phyloP scores from a whole-genome alignment of 2,797 vertebrate genomes.

The Sebastes melanostomus region DNA sequence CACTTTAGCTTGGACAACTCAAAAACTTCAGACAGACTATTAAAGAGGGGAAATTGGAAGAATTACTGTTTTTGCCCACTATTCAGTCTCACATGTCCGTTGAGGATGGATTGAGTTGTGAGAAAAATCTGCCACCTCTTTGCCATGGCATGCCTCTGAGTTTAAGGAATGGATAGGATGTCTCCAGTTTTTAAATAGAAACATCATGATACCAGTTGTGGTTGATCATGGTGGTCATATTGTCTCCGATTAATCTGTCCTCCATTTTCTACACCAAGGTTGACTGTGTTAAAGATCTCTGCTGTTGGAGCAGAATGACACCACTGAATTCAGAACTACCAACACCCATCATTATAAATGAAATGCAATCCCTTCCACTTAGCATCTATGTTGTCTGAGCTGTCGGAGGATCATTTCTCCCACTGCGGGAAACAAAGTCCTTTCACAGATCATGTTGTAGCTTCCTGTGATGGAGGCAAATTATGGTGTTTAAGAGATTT shows the following conservation, averaged over 20 bases:
- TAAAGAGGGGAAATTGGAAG: slow-evolving; percentile 57
- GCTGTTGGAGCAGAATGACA: slow-evolving; percentile 33
- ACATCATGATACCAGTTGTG: slow-evolving; percentile 36
- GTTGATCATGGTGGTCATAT: slow-evolving; percentile 51
- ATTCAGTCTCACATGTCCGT: slow-evolving; percentile 11
- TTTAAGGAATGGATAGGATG: slow-evolving; percentile 30
- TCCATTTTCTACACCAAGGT: slow-evolving; percentile 32
- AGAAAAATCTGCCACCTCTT: slow-evolving; percentile 34
- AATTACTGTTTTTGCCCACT: slow-evolving; percentile 31
- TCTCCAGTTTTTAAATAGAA: slow-evolving; percentile 38
- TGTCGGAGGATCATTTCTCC: slow-evolving; percentile 46
- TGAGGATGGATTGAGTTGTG: slow-evolving; percentile 32
- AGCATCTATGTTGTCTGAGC: slow-evolving; percentile 37
- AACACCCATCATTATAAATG: slow-evolving; percentile 56
- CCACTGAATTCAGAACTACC: slow-evolving; percentile 13
- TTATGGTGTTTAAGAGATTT: not conserved
- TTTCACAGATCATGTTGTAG: slow-evolving; percentile 16
- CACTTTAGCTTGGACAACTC: slow-evolving; percentile 53
- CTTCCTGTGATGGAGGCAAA: slow-evolving; percentile 1
- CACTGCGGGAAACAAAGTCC: slow-evolving; percentile 27
- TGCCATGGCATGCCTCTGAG: slow-evolving; percentile 12
- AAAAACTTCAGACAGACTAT: slow-evolving; percentile 56
- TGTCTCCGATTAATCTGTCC: slow-evolving; percentile 41
- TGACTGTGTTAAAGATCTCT: slow-evolving; percentile 38
- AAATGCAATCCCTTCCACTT: slow-evolving; percentile 55